Conservation (phyloP, 1,140 invertebrate species). For the Ectropis grisescens region DNA sequence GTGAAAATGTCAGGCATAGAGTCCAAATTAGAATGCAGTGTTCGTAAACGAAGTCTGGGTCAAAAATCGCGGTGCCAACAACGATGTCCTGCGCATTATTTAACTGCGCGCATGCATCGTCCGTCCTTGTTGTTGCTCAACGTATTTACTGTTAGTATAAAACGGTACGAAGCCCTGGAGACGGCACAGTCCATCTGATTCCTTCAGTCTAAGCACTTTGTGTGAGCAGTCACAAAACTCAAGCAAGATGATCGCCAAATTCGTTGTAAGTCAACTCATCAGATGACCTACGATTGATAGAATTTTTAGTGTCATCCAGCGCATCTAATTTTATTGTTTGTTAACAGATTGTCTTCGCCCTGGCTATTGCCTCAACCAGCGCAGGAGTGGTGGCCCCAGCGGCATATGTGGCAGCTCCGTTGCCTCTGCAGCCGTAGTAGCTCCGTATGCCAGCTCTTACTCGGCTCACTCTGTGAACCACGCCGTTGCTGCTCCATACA, state of each 20-base stretch:
- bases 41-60: slow-evolving; percentile 38
- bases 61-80: slow-evolving; percentile 44
- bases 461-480: slow-evolving; percentile 75
- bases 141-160: slow-evolving; percentile 42
- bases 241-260: slow-evolving; percentile 73
- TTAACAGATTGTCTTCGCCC: slow-evolving; percentile 63
- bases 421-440: slow-evolving; percentile 70
- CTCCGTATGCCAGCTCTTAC: slow-evolving; percentile 74
- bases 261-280: slow-evolving; percentile 69
- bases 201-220: slow-evolving; percentile 27
- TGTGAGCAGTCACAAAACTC: slow-evolving; percentile 52
- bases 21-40: slow-evolving; percentile 56
- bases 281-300: no score
- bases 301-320: no score
- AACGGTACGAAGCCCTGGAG: slow-evolving; percentile 35
- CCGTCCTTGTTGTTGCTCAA: slow-evolving; percentile 40
- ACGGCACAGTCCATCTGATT: slow-evolving; percentile 48
- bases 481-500: slow-evolving; percentile 70
- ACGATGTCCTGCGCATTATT: slow-evolving; percentile 40
- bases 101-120: slow-evolving; percentile 21
- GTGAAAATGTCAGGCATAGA: slow-evolving; percentile 50
- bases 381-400: slow-evolving; percentile 52
- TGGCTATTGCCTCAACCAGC: slow-evolving; percentile 35
- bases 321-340: no score
- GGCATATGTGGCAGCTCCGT: slow-evolving; percentile 54